Base-by-base conservation (phyloP, 2,797 vertebrate genomes). In the Hoplostethus mediterraneus region DNA sequence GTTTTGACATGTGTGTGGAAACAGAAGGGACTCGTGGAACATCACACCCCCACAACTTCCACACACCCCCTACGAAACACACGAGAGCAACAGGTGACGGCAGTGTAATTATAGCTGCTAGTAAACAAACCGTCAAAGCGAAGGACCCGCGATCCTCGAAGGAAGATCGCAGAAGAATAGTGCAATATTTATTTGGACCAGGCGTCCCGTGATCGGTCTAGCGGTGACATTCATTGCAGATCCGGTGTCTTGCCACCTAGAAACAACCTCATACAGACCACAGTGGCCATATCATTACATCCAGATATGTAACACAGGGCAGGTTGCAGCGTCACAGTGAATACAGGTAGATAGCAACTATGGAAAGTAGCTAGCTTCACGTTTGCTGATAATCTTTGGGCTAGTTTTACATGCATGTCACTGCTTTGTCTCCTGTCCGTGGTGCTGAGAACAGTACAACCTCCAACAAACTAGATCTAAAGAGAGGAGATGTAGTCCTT, bases 51-150 rank as follows among this genome's bases (percentile, higher is more conserved):
- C 21, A 5, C 11, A 28, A 40, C 7, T 3, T 12, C 44, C 30
- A 0, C 42, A 38, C 77, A 53, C 57, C 25, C 65, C 5, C 2
- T 2, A 10, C 13, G 21, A 21, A 49, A 30, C 33, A 36, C 42
- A 59, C 7, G 57, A 12, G 1, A 10, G n/a, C 53, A 28, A 28
- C 70, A 71, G 61, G 60, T 78, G 73, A 88, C 58, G 2, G 44
- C 16, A n/a, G 51, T 58, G 66, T 73, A 82, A 87, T 65, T 70
- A 69, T 64, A 85, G 60, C 7, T 6, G 0, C 4, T 40, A 65
- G 67, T 79, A 84, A 73, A 84, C 83, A 89, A 80, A 80, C 56
- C 6, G 6, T 54, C 45, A 54, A 62, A 64, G 70, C 9, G 12
- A 51, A 66, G 16, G 58, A 63, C 8, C 8, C 45, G 31, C 63